phyloP scores from a whole-genome alignment of 2,113 vertebrate species.

The Suncus etruscus region DNA sequence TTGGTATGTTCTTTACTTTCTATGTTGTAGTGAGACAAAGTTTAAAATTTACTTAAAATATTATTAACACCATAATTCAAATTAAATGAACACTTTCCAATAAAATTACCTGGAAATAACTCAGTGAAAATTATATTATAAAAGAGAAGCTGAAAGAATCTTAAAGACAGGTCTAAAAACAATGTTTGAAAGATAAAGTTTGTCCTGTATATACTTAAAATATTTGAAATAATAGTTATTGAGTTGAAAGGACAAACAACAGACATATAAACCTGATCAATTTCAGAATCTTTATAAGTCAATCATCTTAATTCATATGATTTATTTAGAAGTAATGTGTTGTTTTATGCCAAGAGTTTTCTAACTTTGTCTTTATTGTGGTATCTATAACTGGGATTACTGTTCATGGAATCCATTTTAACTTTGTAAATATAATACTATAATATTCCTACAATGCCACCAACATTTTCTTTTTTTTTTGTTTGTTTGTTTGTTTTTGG shows the following conservation, averaged over 20 bases:
- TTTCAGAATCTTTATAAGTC: not conserved
- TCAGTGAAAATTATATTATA: constrained; percentile 14
- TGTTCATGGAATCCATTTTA: not conserved
- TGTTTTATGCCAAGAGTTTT: not conserved
- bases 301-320: not conserved
- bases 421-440: not conserved
- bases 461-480: constrained; percentile 7
- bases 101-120: constrained; percentile 2
- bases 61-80: not conserved
- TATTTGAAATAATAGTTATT: constrained; percentile 31
- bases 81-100: not conserved
- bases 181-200: not conserved
- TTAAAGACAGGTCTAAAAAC: constrained; percentile 1
- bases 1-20: not conserved
- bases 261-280: not conserved
- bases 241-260: not conserved
- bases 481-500: too few relatives aligned
- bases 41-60: constrained; percentile 13
- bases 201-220: constrained; percentile 30
- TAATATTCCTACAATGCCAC: not conserved
- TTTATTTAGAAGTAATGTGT: not conserved
- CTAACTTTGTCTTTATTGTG: not conserved
- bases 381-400: not conserved
- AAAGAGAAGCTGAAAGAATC: not conserved
- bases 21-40: not conserved